Percentiles rank a stretch among this genome's conserved stretches.
Evolutionary conservation across 1,140 invertebrate genomes (phyloP).

Genomic region (Brachionus rubens): DNA sequence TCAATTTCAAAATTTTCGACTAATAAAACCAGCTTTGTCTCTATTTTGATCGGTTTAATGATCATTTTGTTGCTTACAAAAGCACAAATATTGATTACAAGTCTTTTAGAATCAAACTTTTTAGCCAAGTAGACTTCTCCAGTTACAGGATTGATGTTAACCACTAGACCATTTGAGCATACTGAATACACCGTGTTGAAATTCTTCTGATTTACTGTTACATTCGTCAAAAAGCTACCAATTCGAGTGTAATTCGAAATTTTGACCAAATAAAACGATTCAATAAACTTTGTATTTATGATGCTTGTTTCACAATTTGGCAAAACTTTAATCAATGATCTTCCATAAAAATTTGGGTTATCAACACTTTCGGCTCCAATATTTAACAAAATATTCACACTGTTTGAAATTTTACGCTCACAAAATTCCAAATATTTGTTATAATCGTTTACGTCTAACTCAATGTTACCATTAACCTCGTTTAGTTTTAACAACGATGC

Average conservation of each 20-base stretch:
- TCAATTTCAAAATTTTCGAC: neutral
- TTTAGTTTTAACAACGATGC: neutral
- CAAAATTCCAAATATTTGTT: neutral
- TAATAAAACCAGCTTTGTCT: conserved; percentile 7
- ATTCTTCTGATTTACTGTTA: neutral
- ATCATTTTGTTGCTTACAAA: neutral
- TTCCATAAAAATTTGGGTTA: neutral
- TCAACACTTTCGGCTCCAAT: neutral
- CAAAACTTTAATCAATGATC: neutral
- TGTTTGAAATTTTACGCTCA: neutral
- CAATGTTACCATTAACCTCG: neutral
- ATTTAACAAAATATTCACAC: neutral
- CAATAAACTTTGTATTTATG: neutral
- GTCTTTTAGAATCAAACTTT: neutral
- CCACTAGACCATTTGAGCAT: neutral
- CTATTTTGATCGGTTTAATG: conserved; percentile 1
- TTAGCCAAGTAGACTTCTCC: neutral
- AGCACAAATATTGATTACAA: neutral
- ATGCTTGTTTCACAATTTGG: neutral
- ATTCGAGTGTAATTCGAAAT: neutral
- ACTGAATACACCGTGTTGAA: neutral
- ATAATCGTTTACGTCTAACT: neutral
- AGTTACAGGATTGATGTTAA: neutral
- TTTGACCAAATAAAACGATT: neutral
- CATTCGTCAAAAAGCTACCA: neutral